phyloP scores from a whole-genome alignment of 2,888 invertebrate genomes.

The Caenorhabditis imperialis region DNA sequence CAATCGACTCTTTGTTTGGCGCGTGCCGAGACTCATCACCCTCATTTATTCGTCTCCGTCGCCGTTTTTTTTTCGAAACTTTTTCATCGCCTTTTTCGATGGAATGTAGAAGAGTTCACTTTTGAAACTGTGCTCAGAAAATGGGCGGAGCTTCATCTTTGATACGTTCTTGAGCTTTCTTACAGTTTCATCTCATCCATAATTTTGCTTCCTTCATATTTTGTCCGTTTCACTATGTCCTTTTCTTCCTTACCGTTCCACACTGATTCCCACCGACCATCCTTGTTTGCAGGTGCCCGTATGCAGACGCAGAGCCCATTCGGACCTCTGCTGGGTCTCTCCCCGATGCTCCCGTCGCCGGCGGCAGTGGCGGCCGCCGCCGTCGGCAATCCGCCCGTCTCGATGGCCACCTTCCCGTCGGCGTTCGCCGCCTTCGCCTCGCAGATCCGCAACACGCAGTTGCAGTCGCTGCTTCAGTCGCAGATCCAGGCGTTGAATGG shows the following conservation, averaged over 20 bases:
- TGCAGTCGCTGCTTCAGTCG: constrained; percentile 60
- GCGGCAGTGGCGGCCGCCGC: constrained; percentile 19
- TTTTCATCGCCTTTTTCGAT: background rate
- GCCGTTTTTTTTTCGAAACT: background rate
- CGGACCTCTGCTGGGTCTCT: constrained; percentile 36
- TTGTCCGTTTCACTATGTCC: too few relatives aligned
- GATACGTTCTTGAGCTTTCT: too few relatives aligned
- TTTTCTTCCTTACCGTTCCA: too few relatives aligned
- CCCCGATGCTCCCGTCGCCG: constrained; percentile 22
- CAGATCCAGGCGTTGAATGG: constrained; percentile 56
- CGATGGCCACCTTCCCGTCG: constrained; percentile 56
- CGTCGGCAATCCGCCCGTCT: constrained; percentile 17
- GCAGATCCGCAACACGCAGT: constrained; percentile 55
- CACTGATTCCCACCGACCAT: too few relatives aligned
- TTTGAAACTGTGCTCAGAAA: background rate
- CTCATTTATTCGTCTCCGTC: too few relatives aligned
- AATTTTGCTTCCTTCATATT: too few relatives aligned
- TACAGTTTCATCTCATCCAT: too few relatives aligned
- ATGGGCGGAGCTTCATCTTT: too few relatives aligned
- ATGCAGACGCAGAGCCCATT: constrained; percentile 52
- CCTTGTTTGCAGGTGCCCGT: constrained; percentile 19
- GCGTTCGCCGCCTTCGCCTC: constrained; percentile 65
- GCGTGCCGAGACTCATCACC: background rate
- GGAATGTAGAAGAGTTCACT: background rate
- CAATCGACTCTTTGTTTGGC: background rate